These are phyloP conservation scores for Fulica atra DNA, from an alignment of 2,113 vertebrate genomes.

Conservation along the genomic window DNA sequence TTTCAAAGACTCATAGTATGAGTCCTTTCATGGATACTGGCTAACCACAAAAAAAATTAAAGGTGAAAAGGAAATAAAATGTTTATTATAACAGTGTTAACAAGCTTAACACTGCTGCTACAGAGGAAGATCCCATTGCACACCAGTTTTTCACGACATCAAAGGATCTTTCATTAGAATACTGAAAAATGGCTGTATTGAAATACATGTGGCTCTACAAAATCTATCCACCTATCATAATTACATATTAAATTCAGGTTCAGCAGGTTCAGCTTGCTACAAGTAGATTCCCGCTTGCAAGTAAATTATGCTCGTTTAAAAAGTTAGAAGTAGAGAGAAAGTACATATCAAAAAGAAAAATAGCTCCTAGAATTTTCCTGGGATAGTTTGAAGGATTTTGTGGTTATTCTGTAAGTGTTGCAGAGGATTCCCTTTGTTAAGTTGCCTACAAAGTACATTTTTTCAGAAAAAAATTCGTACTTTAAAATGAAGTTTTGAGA, in stretches of 20 bases:
- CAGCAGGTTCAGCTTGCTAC: background rate
- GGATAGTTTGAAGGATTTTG: background rate
- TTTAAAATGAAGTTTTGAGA: background rate
- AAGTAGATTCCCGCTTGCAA: background rate
- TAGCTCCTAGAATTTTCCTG: background rate
- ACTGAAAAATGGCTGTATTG: background rate
- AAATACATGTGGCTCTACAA: background rate
- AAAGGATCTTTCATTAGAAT: background rate
- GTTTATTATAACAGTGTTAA: background rate
- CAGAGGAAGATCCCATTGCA: background rate
- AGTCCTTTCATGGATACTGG: background rate
- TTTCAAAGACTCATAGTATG: background rate
- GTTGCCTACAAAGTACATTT: background rate
- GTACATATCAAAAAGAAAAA: background rate
- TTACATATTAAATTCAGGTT: background rate
- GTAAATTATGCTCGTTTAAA: background rate
- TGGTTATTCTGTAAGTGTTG: background rate
- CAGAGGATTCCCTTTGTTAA: background rate
- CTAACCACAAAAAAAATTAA: background rate
- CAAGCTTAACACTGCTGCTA: background rate
- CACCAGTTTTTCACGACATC: background rate
- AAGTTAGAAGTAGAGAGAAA: background rate
- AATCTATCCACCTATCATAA: background rate
- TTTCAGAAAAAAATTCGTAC: background rate
- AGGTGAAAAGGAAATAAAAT: background rate